A percentile compares a stretch with the other conserved stretches of the same genome.
Evolutionary conservation across 2,888 invertebrate genomes (phyloP).

Genomic region (Leucania comma): DNA sequence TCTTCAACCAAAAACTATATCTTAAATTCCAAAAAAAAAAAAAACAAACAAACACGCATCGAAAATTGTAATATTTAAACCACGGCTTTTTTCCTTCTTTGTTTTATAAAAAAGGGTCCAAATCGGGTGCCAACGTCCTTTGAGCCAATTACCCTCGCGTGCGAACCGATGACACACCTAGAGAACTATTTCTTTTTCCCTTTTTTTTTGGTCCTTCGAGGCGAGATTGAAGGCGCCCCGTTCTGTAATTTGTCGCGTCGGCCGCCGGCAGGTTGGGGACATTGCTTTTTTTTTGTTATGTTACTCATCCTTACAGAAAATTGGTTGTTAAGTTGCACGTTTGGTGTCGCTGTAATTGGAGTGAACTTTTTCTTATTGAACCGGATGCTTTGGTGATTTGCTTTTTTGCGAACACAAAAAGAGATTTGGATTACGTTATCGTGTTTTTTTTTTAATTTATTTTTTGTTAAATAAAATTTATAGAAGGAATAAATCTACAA

Average conservation of each 20-base stretch:
- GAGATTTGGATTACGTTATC: background rate
- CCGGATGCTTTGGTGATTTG: constrained; percentile 46
- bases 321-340: constrained; percentile 70
- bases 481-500: too few species aligned
- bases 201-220: constrained; percentile 69
- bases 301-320: constrained; percentile 73
- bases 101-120: constrained; percentile 65
- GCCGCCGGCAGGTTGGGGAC: constrained; percentile 70
- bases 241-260: constrained; percentile 84
- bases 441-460: background rate
- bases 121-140: constrained; percentile 75
- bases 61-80: constrained; percentile 50
- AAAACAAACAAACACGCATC: constrained; percentile 27
- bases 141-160: constrained; percentile 75
- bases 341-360: constrained; percentile 64
- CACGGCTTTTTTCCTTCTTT: constrained; percentile 57
- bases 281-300: constrained; percentile 67
- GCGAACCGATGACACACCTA: constrained; percentile 82
- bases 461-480: background rate
- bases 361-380: constrained; percentile 47
- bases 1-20: constrained; percentile 30
- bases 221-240: constrained; percentile 82
- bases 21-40: constrained; percentile 34
- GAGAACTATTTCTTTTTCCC: constrained; percentile 75
- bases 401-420: constrained; percentile 21